Conservation (phyloP, 1,140 invertebrate genomes). For the Aphelinus atriplicis region DNA sequence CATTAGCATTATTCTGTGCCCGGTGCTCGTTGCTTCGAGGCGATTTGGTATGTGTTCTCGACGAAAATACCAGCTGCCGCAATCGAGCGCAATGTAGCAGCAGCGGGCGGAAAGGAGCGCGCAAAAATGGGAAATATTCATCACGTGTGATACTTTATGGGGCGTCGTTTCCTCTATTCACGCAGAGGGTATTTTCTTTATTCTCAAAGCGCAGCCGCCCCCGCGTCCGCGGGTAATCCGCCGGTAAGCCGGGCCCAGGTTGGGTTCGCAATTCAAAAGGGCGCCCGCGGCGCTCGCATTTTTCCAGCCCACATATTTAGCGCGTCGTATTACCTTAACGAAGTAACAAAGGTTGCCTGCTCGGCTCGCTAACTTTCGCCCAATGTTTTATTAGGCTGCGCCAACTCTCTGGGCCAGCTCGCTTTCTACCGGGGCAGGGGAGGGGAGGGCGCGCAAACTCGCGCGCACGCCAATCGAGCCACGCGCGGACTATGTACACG, state of each 20-base stretch:
- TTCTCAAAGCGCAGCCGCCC: neutral
- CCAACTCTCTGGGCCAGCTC: neutral
- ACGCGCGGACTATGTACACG: neutral
- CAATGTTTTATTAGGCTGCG: slow-evolving; percentile 1
- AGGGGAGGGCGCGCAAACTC: no score
- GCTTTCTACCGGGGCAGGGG: no score
- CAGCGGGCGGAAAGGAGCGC: no score
- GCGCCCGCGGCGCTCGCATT: neutral
- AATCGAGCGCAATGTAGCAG: no score
- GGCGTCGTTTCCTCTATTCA: no score
- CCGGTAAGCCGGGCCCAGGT: neutral
- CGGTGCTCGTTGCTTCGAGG: no score
- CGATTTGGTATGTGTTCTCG: no score
- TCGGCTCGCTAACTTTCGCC: neutral
- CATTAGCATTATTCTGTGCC: no score
- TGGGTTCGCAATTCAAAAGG: slow-evolving; percentile 8
- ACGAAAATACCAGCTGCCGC: no score
- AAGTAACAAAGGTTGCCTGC: slow-evolving; percentile 1
- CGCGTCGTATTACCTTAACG: neutral
- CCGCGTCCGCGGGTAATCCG: slow-evolving; percentile 4
- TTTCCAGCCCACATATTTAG: neutral
- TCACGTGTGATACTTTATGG: neutral
- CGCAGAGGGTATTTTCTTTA: neutral
- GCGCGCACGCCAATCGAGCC: no score
- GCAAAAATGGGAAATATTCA: no score